These are phyloP conservation scores for Gorsachius magnificus DNA, from an alignment of 2,797 vertebrate species.

Conservation along the genomic window DNA sequence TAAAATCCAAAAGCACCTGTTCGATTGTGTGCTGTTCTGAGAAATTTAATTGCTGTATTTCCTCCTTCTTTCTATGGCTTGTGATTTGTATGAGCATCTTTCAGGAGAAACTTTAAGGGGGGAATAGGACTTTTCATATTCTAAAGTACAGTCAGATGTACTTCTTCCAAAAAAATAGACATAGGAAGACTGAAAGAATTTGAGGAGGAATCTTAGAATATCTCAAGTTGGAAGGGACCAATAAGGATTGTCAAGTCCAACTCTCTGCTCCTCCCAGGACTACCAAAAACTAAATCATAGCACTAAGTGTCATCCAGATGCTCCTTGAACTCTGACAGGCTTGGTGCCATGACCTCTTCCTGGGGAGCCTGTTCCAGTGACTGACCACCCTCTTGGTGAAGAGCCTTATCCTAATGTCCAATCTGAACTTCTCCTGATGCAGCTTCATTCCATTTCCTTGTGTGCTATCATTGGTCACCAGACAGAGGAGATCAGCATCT, in stretches of 20 bases:
- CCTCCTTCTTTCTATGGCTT: neutral
- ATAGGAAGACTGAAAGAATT: neutral
- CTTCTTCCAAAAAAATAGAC: neutral
- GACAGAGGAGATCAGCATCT: too few species aligned
- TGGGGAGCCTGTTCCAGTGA: neutral
- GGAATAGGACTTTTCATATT: neutral
- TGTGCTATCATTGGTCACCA: too few species aligned
- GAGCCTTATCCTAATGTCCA: neutral
- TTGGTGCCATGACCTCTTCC: neutral
- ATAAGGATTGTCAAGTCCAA: neutral
- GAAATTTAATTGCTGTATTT: neutral
- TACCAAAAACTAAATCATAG: neutral
- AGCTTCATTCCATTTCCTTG: neutral
- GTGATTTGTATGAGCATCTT: neutral
- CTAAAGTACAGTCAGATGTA: neutral
- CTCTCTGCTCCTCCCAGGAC: neutral
- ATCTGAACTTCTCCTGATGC: neutral
- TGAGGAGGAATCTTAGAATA: neutral
- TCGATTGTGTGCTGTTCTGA: neutral
- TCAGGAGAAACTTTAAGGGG: neutral
- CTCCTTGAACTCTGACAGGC: neutral
- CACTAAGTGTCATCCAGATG: neutral
- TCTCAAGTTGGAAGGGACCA: neutral
- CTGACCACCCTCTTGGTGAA: neutral
- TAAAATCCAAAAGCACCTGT: neutral